Evolutionary conservation across 2,797 vertebrate genomes (phyloP), one percentile per base, ranked within the genome.

Genomic region (Corythornis leucogaster): DNA sequence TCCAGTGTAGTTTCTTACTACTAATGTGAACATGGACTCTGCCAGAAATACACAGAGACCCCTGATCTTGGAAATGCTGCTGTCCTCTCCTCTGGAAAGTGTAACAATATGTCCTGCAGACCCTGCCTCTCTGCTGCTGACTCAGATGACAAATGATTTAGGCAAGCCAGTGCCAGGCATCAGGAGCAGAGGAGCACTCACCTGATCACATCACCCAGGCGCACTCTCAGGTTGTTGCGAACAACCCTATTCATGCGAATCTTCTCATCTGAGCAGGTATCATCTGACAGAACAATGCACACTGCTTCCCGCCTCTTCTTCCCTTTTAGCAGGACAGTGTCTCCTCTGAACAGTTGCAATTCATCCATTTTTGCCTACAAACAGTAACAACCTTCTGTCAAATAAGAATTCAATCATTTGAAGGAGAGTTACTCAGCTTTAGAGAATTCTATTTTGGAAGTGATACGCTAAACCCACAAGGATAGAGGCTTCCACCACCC

Each of bases 201-300:
- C 99, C 99, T 99, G 97, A 99, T 99, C 63, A 99, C 99, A 19
- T 99, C 99, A 42, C 99, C 99, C 71, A 99, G 98, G 77, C 99
- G 98, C 66, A 99, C 99, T 64, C 99, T 98, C 90, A 99, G 97
- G 90, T 99, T 99, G 97, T 99, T 99, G 89, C 99, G 99, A 92
- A 99, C 99, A 92, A 99, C 99, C 95, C 99, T 98, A 94, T 99
- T 99, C 99, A 99, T 99, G 95, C 99, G 99, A 94, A 99, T 99
- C 96, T 99, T 99, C 97, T 99, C 99, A 90, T 99, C 99, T 8
- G 99, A 99, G 92, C 99, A 99, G 87, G 98, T 99, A 92, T 99
- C 99, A 81, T 99, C 99, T 40, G 99, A 99, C 75, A 99, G 98
- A 40, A 99, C 99, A 48, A 99, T 99, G 93, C 99, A 99, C 63